These are phyloP conservation scores for Ephialtes manifestator DNA, from an alignment of 2,888 invertebrate species.

Conservation along the genomic window DNA sequence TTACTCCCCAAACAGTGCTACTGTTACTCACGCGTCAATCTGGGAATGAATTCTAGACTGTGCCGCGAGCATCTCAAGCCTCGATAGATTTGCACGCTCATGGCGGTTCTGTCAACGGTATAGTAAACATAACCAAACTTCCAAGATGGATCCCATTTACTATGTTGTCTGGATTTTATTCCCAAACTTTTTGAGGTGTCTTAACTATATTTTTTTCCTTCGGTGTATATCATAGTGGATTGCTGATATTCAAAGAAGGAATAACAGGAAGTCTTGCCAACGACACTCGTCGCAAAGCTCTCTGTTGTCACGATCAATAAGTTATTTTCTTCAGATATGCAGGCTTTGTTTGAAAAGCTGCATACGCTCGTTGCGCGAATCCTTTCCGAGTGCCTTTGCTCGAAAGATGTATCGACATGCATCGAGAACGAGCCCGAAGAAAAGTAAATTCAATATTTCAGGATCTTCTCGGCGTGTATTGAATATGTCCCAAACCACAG, in stretches of 20 bases:
- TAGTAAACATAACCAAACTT: no score
- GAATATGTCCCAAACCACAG: conserved; percentile 10
- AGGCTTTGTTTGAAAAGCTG: conserved; percentile 39
- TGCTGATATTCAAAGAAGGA: background rate
- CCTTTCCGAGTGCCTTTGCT: conserved; percentile 2
- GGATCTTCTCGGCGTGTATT: conserved; percentile 18
- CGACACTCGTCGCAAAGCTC: conserved; percentile 28
- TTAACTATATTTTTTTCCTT: no score
- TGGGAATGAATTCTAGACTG: no score
- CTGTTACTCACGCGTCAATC: no score
- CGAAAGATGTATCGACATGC: conserved; percentile 43
- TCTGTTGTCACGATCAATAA: conserved; percentile 39
- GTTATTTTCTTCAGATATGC: conserved; percentile 19
- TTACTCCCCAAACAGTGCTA: no score
- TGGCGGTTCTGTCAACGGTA: no score
- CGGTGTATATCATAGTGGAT: background rate
- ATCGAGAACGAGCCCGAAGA: conserved; percentile 16
- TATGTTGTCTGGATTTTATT: no score
- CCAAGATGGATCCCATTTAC: no score
- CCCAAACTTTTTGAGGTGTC: no score
- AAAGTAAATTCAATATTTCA: conserved; percentile 57
- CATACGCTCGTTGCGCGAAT: conserved; percentile 8
- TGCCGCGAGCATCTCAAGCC: no score
- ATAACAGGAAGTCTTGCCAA: conserved; percentile 8
- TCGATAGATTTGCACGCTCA: no score